Evolutionary conservation across 2,888 invertebrate genomes (phyloP).

Genomic region (Plusia festucae): DNA sequence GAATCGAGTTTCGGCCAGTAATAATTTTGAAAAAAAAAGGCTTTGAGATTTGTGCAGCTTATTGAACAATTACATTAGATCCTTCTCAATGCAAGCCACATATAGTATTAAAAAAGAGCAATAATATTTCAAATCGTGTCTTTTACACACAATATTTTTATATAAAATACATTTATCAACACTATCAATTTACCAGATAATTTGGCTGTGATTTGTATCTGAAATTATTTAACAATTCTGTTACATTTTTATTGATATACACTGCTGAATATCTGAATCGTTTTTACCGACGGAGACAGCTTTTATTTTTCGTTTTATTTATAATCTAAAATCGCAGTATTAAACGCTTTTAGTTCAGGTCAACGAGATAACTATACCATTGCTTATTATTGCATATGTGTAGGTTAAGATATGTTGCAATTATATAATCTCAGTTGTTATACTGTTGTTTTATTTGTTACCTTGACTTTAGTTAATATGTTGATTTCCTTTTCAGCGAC

Average conservation of each 20-base stretch:
- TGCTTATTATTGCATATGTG: slow-evolving; percentile 55
- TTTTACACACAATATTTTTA: slow-evolving; percentile 39
- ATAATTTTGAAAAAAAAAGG: not conserved
- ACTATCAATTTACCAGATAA: slow-evolving; percentile 31
- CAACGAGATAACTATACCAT: slow-evolving; percentile 47
- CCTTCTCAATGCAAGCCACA: slow-evolving; percentile 8
- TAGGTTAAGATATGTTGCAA: slow-evolving; percentile 63
- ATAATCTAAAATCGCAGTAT: slow-evolving; percentile 63
- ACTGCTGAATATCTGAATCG: slow-evolving; percentile 26
- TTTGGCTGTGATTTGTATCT: slow-evolving; percentile 52
- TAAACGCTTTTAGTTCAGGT: slow-evolving; percentile 63
- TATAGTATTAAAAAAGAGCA: slow-evolving; percentile 45
- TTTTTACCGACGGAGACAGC: slow-evolving; percentile 27
- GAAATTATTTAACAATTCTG: slow-evolving; percentile 12
- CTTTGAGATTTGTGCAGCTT: not conserved
- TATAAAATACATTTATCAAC: slow-evolving; percentile 35
- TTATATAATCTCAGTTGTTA: slow-evolving; percentile 63
- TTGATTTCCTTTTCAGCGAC: slow-evolving; percentile 66
- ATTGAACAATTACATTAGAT: too few species aligned
- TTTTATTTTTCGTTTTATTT: slow-evolving; percentile 38
- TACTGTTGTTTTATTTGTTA: slow-evolving; percentile 63
- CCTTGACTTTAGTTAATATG: slow-evolving; percentile 15
- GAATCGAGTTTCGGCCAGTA: not conserved
- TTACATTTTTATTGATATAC: slow-evolving; percentile 35
- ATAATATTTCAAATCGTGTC: slow-evolving; percentile 37